Percentiles rank a stretch among this genome's conserved stretches.
Evolutionary conservation across 1,140 invertebrate genomes (phyloP).

Genomic region (Olivierus martensii): DNA sequence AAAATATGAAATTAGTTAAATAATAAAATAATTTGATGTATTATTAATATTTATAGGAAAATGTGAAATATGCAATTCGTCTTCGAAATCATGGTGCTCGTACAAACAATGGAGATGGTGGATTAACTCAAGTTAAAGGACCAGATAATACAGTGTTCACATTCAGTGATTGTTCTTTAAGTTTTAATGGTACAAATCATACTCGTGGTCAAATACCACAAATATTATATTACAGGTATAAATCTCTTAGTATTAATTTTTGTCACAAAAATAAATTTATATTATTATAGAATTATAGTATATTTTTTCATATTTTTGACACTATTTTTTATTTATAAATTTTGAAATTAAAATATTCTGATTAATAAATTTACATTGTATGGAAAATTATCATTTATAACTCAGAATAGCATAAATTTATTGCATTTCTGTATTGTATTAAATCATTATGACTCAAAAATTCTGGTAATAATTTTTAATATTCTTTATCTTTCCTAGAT

Average conservation of each 20-base stretch:
- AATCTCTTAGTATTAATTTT: neutral
- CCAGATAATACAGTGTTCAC: slow-evolving; percentile 83
- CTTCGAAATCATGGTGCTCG: slow-evolving; percentile 80
- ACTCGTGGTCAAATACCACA: slow-evolving; percentile 88
- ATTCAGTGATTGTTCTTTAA: slow-evolving; percentile 82
- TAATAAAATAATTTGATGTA: no score
- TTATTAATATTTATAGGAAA: slow-evolving; percentile 59
- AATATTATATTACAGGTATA: slow-evolving; percentile 65
- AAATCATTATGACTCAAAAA: no score
- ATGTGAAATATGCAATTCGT: slow-evolving; percentile 74
- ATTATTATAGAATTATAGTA: neutral
- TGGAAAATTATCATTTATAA: no score
- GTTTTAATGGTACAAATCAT: slow-evolving; percentile 88
- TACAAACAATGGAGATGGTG: slow-evolving; percentile 85
- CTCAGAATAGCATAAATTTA: no score
- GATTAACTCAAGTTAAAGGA: slow-evolving; percentile 63
- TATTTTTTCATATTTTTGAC: no score
- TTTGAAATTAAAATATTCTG: no score
- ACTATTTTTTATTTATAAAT: no score
- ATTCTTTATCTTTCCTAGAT: no score
- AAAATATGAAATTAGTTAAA: no score
- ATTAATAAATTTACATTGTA: no score
- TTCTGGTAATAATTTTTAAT: no score
- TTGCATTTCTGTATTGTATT: no score
- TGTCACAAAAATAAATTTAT: neutral